Base-by-base conservation (phyloP, 2,888 invertebrate genomes). In the Seira ritae region DNA sequence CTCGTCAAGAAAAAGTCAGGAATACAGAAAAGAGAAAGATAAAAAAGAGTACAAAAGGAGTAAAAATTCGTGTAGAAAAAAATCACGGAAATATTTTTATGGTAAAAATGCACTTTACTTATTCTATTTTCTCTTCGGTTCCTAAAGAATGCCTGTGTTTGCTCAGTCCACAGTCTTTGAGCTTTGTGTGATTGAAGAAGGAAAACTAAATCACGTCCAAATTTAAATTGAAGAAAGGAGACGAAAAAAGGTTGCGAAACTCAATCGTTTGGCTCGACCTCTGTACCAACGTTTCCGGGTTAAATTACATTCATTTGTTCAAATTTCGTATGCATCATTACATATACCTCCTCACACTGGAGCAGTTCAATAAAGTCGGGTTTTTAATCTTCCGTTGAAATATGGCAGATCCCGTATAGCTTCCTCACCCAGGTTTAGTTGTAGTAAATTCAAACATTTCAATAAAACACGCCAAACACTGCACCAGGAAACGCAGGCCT, bases 251-350 rank as follows among this genome's bases (percentile, higher is more conserved):
- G 31, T 8, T 31, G 31, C 3, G 31, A 31, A 31, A 31, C 31
- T 31, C 31, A 31, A 8, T 31, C 31, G 31, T 31, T n/a, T 31
- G 31, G 31, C 31, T 31, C 75, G 75, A 80, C 80, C 75, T 75
- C 75, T 20, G 55, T 23, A 65, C 70, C 70, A 69, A 80, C 76
- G 71, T 66, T 81, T 76, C 76, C 81, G 69, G 73, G 73, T 68
- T 73, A 73, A 73, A 82, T 82, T 77, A 77, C 82, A 77, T 76
- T 77, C 77, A 82, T 82, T 82, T 82, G 82, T 82, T 82, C 73
- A 82, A 77, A 82, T 73, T 77, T 82, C 68, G 72, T 82, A 82
- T 82, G 82, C 82, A 82, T 82, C 82, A 82, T 82, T 82, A 82
- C 82, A 73, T 77, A 77, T 72, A 77, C 72, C 69, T 82, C 77